Evolutionary conservation across 2,888 invertebrate species (phyloP).

Genomic region (Steromphala cineraria): DNA sequence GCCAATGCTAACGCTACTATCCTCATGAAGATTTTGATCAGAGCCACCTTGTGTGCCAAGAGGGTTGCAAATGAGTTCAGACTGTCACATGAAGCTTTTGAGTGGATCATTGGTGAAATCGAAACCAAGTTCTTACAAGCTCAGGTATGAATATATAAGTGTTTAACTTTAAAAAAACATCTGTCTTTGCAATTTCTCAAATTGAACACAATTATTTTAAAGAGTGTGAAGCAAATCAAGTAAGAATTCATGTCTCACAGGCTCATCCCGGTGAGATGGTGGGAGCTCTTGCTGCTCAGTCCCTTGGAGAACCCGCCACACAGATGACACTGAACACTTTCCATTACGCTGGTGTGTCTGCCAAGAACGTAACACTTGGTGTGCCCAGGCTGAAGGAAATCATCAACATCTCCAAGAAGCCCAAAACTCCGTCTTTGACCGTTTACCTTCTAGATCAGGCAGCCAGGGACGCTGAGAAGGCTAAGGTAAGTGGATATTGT

Average conservation of each 20-base stretch:
- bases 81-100: conserved; percentile 96
- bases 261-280: conserved; percentile 98
- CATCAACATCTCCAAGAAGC: conserved; percentile 98
- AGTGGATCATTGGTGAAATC: conserved; percentile 99
- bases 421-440: conserved; percentile 98
- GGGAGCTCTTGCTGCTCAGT: conserved; percentile 99
- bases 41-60: conserved; percentile 96
- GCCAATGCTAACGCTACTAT: conserved; percentile 99
- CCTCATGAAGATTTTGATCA: conserved; percentile 90
- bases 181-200: too few relatives aligned
- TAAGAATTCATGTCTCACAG: conserved; percentile 46
- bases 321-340: conserved; percentile 96
- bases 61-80: conserved; percentile 97
- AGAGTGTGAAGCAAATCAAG: too few relatives aligned
- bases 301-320: conserved; percentile 98
- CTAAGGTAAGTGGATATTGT: conserved; percentile 80
- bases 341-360: conserved; percentile 99
- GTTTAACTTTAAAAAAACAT: too few relatives aligned
- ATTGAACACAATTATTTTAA: too few relatives aligned
- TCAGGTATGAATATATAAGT: conserved; percentile 81
- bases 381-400: conserved; percentile 95
- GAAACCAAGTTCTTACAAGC: conserved; percentile 99
- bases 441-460: conserved; percentile 98
- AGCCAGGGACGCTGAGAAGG: conserved; percentile 98
- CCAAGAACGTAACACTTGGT: conserved; percentile 99